These are phyloP conservation scores for Chelonia mydas DNA, from an alignment of 2,797 vertebrate species.

Conservation along the genomic window DNA sequence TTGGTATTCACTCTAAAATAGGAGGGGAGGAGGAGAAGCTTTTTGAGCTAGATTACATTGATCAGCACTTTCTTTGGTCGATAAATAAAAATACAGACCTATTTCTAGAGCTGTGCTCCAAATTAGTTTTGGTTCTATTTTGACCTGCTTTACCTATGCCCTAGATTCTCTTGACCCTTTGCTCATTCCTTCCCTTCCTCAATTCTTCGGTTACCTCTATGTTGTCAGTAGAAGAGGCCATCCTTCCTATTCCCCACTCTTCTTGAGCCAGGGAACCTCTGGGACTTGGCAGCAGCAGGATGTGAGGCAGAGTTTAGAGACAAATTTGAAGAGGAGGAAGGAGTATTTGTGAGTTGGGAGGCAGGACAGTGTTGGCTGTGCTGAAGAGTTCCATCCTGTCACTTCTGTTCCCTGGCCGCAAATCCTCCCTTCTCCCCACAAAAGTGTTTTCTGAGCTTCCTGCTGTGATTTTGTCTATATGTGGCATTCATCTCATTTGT, in stretches of 20 bases:
- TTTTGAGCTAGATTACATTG: conserved; percentile 15
- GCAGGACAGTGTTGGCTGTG: rapidly evolving
- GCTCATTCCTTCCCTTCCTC: not conserved
- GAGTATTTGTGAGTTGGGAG: not conserved
- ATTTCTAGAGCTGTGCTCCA: not conserved
- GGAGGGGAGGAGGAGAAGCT: no score
- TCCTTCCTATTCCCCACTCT: not conserved
- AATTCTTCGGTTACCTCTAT: not conserved
- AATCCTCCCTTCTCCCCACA: not conserved
- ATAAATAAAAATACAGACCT: not conserved
- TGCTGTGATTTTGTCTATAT: not conserved
- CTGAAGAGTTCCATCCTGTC: not conserved
- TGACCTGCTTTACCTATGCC: not conserved
- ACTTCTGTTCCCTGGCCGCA: not conserved
- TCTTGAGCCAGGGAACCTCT: not conserved
- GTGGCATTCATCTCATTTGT: not conserved
- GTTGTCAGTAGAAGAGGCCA: not conserved
- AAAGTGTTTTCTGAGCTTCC: not conserved
- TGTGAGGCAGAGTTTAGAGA: not conserved
- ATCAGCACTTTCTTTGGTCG: not conserved
- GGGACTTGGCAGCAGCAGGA: not conserved
- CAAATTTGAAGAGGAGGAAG: not conserved
- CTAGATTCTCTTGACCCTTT: not conserved
- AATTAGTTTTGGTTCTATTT: not conserved
- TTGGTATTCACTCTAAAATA: not conserved